Base-by-base conservation (phyloP, 2,888 invertebrate species). In the Lacanobia wlatinum region DNA sequence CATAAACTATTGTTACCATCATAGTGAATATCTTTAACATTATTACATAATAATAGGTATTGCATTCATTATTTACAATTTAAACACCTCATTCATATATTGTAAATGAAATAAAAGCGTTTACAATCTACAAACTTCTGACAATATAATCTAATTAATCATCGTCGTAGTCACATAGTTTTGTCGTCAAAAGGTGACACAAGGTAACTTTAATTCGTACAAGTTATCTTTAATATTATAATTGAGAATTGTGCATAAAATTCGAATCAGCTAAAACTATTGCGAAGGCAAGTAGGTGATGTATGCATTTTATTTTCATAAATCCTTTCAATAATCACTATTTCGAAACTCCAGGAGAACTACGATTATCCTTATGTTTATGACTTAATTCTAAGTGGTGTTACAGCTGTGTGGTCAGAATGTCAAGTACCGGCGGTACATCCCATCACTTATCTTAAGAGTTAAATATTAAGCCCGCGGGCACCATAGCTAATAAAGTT, bases 241-340 rank as follows among this genome's bases (percentile, higher is more conserved):
- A 88, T 91, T 88, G 88, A 90, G 85, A 90, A 90, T 95, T 94
- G 94, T 95, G 94, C 94, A 93, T 89, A 88, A 86, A 91, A 91
- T 89, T 93, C 88, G 89, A 93, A 92, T 91, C 89, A 83, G 90
- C 94, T 93, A 93, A 90, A 89, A 88, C 92, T 93, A 94, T 93
- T 91, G 94, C 93, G 87, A 94, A 95, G 95, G 95, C 95, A 95
- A 94, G 93, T 94, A 92, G 94, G 95, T 95, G 95, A 94, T 93
- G 92, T 92, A 93, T 90, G 92, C 92, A 88, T 91, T 88, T 87
- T 83, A 88, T 88, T 87, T 87, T 87, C 78, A 89, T 89, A 89
- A 89, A 88, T 80, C 75, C 78, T 78, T 83, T 76, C 63, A 81
- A 77, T 72, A 80, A 76, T 87, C 83, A 88, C 88, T 91, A 90